Evolutionary conservation across 2,888 invertebrate species (phyloP), one percentile per base, ranked within the genome.

Genomic region (Synanthedon vespiformis): DNA sequence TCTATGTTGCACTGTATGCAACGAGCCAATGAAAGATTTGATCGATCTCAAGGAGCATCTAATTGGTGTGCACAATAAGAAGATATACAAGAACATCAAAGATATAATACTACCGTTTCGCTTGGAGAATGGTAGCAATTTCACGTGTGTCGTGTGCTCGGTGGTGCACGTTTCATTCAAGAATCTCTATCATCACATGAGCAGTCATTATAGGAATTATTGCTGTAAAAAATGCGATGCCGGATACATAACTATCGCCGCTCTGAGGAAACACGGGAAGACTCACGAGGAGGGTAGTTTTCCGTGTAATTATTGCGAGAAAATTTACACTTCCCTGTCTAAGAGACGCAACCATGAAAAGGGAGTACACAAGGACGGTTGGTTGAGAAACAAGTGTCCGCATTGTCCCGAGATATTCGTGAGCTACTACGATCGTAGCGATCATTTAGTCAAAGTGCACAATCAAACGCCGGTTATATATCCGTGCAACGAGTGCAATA

Each of bases 231-330:
- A 84, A 61, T 88, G 88, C 58, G 86, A 83, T 0, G 77, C 70
- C 0, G 85, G 83, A 0, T 88, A 85, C 55, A 82, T 85, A 0
- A 86, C 87, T 0, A 85, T 85, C 40, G 81, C 83, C 1, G 84
- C 85, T 0, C 58, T 88, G n/a, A 71, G 84, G 40, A 85, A 87
- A 51, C 88, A 88, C 59, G 79, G 74, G 0, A 85, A 83, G 58
- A 87, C 84, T 0, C 88, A 88, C 61, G 82, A 78, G 2, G 84
- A 81, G 47, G 87, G 88, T 6, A 77, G 88, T 50, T 91, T 89
- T 56, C 88, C 88, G 0, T 90, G 89, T 61, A 79, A 78, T 14
- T 83, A 71, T 49, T 90, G 90, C 59, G 86, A 82, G 1, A 89
- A 89, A 61, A 70, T 79, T 11, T 90, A 89, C 64, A 88, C 89